Evolutionary conservation across 2,888 invertebrate genomes (phyloP), one percentile per base, ranked within the genome.

Genomic region (Cryptocephalus primarius): DNA sequence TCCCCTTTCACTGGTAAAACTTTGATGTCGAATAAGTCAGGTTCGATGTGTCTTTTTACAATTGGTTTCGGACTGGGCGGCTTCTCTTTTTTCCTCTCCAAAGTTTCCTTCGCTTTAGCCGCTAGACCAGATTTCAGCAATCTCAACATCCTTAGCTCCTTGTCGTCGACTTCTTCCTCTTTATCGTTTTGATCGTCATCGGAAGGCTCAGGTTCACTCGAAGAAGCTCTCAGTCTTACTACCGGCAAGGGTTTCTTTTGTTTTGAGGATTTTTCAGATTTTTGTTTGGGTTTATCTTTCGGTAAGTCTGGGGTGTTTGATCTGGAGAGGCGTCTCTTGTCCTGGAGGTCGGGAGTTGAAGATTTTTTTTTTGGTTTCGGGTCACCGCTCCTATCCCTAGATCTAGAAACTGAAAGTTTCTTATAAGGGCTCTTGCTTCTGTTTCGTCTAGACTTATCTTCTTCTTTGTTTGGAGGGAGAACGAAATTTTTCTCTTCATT

Each of bases 71-170:
- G 55, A 48, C 55, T 57, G 1, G 53, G 49, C n/a, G 54, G 52
- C 40, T 44, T 52, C 43, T 57, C 56, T 44, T 51, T 68, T 55
- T 75, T 79, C 61, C 78, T 78, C 51, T 80, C 80, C 46, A 82
- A 67, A 2, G 74, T 72, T 61, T 83, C 84, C 59, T 83, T 83
- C 1, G 87, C 86, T 67, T 87, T 84, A 50, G 83, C 75, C 46
- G 84, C 77, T 64, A 79, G 67, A 53, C 80, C 78, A 55, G 79
- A 75, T 57, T 82, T 80, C 8, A 82, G 64, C 51, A 78, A 71
- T 60, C 84, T 81, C 51, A 87, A 67, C 60, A 81, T 78, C 58
- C 77, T 76, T 53, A 85, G 64, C 60, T 87, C 86, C 57, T 78
- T 80, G 53, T 82, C 77, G 43, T 79, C 72, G 44, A 82, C 78